These are phyloP conservation scores for Polyommatus iphigenia DNA, from an alignment of 2,888 invertebrate species.

Conservation along the genomic window DNA sequence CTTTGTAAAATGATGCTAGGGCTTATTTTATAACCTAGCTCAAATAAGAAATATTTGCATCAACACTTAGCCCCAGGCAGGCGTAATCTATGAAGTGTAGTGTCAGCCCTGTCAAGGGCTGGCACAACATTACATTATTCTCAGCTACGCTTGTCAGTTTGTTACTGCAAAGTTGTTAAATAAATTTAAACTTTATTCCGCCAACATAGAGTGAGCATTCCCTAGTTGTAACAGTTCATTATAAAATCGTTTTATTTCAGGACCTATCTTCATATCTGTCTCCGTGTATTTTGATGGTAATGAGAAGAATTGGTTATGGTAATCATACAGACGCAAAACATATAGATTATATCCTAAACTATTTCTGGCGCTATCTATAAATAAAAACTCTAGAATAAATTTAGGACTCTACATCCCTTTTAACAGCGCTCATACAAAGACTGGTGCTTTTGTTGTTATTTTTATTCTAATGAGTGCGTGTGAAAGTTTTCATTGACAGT, in stretches of 20 bases:
- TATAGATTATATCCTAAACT: background rate
- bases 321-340: background rate
- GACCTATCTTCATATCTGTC: background rate
- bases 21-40: background rate
- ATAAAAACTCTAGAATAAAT: too few species aligned
- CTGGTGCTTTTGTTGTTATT: too few species aligned
- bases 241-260: conserved; percentile 19
- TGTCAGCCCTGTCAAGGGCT: conserved; percentile 18
- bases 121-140: conserved; percentile 15
- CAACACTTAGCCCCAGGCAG: background rate
- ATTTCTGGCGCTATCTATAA: background rate
- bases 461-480: too few species aligned
- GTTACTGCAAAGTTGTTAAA: too few species aligned
- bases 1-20: background rate
- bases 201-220: background rate
- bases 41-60: background rate
- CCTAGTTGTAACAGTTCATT: background rate
- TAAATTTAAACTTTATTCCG: background rate
- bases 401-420: too few species aligned
- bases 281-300: conserved; percentile 2
- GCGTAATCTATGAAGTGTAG: background rate
- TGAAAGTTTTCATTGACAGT: too few species aligned
- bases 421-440: too few species aligned
- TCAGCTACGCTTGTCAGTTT: background rate
- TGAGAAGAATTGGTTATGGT: background rate